Evolutionary conservation across 2,113 vertebrate species (phyloP), one percentile per base, ranked within the genome.

Genomic region (Paramisgurnus dabryanus): DNA sequence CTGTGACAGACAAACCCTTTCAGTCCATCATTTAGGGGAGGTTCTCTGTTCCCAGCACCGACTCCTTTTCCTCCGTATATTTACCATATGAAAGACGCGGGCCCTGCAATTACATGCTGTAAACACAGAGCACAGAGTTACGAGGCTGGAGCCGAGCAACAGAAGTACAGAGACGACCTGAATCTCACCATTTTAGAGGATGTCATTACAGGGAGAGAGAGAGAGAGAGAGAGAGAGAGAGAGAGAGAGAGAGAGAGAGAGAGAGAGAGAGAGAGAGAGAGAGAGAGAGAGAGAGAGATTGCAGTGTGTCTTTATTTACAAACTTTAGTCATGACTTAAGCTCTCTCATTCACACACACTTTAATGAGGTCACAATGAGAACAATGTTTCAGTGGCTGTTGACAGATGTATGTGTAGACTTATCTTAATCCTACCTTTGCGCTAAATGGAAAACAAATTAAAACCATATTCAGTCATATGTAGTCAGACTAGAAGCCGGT

Each of bases 81-180:
- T 86, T 84, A 81, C 66, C 17, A 3, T 18, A 70, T 77, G 71
- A 79, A 85, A 76, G 66, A 89, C 84, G 79, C 85, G 72, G 77
- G 81, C 67, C 82, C 61, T 89, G 76, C 89, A 93, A 93, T 93
- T 93, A 93, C 65, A 83, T 0, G 43, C 81, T 50, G 76, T 85
- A 91, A 92, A 90, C 88, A 88, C 83, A 89, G 85, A 47, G 86
- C 78, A 8, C 57, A 57, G 83, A 3, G 40, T 90, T 90, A 88
- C 87, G 84, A 85, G 71, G 58, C 83, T 70, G 68, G 67, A 69
- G 84, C 69, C 85, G 84, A 85, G 84, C 86, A 68, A 87, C 86
- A 87, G 55, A 91, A 91, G 80, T 92, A 90, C 68, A 92, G 89
- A 89, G 75, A 61, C 77, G 22, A 13, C 5, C 13, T 22, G 64